Base-by-base conservation (phyloP, 2,797 vertebrate species). In the Cottoperca gobio region DNA sequence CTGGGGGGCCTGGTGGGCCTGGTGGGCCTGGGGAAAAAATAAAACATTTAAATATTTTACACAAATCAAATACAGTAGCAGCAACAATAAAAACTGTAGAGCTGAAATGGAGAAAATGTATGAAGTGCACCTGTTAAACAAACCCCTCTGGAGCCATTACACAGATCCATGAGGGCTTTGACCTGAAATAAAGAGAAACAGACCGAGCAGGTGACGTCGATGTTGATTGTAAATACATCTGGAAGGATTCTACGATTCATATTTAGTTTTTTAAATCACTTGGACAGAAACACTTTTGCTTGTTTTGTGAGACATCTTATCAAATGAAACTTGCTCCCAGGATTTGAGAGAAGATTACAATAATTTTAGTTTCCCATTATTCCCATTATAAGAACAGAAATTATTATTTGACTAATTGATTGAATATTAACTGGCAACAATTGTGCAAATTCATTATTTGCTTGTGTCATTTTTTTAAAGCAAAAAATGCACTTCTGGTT, bases 1-100 rank as follows among this genome's bases (percentile, higher is more conserved):
- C 97, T 6, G 95, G 94, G 14, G 96, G 96, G 9, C 96, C 97
- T 6, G 95, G 94, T 14, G 96, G 96, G 9, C 96, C 97, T 97
- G 75, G 5, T 46, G 59, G 48, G 13, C 31, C 31, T 33, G 21
- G 52, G 52, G 23, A 73, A 14, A 57, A 40, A 42, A 55, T 45
- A 33, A 24, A 26, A 26, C 26, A 26, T 26, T 26, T 60, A n/a
- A 31, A 48, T 7, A 23, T 66, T 42, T 79, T 1, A 48, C 3
- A 73, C 7, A 63, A 31, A 59, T 13, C 21, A 61, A 55, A 57
- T 2, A 39, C 8, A 66, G 24, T n/a, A 19, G 9, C 3, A 53
- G 12, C 13, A 48, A 45, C 12, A 5, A 60, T 28, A 40, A 21
- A 59, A 59, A 58, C 6, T 11, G 62, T 16, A 52, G 9, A 1